phyloP scores from a whole-genome alignment of 2,888 invertebrate genomes.

The Monopis laevigella region DNA sequence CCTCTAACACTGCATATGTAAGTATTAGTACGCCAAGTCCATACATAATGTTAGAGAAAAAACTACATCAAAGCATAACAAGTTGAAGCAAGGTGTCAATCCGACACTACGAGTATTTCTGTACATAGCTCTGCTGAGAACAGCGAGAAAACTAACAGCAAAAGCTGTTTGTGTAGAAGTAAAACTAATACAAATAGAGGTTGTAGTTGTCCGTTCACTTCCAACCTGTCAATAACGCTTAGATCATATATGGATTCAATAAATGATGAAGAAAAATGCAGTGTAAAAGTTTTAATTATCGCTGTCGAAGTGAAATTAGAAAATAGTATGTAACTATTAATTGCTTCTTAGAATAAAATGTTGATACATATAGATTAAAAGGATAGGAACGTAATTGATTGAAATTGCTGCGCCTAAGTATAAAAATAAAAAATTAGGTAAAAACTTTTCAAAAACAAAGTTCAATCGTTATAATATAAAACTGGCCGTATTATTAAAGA shows the following conservation, averaged over 20 bases:
- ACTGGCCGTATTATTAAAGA: too few species aligned
- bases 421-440: too few species aligned
- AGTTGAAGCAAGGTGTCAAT: neutral
- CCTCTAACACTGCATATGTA: too few species aligned
- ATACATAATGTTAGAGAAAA: too few species aligned
- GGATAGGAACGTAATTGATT: too few species aligned
- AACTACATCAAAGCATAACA: neutral
- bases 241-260: conserved; percentile 5
- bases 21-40: too few species aligned
- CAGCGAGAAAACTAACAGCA: conserved; percentile 10
- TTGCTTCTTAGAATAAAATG: conserved; percentile 4
- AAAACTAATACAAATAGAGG: conserved; percentile 7
- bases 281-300: conserved; percentile 5
- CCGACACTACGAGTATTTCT: neutral
- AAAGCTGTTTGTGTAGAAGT: neutral
- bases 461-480: too few species aligned
- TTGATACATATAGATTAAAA: too few species aligned
- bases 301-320: conserved; percentile 2
- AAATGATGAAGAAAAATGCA: neutral
- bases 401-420: too few species aligned
- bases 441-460: too few species aligned
- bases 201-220: neutral
- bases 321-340: conserved; percentile 2
- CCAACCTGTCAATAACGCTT: conserved; percentile 5
- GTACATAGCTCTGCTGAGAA: conserved; percentile 2